phyloP scores from a whole-genome alignment of 2,888 invertebrate species.

The Deilephila porcellus region DNA sequence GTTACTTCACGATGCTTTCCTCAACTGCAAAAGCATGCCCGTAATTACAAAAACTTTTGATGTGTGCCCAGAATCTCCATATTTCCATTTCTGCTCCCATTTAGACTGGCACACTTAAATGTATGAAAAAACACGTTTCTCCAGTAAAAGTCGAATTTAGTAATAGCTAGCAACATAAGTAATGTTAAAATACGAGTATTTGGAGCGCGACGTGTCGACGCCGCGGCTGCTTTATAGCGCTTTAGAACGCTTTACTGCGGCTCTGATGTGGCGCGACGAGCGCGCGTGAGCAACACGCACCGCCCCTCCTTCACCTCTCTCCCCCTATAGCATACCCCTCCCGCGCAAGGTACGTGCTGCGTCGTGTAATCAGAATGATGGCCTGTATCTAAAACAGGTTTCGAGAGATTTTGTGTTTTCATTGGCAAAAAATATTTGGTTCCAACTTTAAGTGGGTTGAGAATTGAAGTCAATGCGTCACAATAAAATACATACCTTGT shows the following conservation, averaged over 20 bases:
- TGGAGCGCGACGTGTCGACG: slow-evolving; percentile 16
- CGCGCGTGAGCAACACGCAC: neutral
- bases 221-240: slow-evolving; percentile 17
- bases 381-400: neutral
- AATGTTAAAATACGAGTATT: slow-evolving; percentile 20
- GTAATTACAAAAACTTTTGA: too few relatives aligned
- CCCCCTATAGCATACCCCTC: neutral
- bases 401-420: neutral
- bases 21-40: too few relatives aligned
- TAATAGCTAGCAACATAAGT: slow-evolving; percentile 9
- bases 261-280: neutral
- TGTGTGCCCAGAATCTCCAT: too few relatives aligned
- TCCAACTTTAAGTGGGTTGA: neutral
- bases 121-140: neutral
- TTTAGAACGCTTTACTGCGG: slow-evolving; percentile 3
- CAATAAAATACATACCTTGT: too few relatives aligned
- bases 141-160: neutral
- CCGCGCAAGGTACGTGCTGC: neutral
- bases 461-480: too few relatives aligned
- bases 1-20: too few relatives aligned
- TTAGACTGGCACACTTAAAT: neutral
- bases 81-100: too few relatives aligned
- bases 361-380: slow-evolving; percentile 2
- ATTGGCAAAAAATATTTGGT: neutral
- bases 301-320: neutral